phyloP scores from a whole-genome alignment of 2,113 vertebrate species.

The Petrocephalus microphthalmus region DNA sequence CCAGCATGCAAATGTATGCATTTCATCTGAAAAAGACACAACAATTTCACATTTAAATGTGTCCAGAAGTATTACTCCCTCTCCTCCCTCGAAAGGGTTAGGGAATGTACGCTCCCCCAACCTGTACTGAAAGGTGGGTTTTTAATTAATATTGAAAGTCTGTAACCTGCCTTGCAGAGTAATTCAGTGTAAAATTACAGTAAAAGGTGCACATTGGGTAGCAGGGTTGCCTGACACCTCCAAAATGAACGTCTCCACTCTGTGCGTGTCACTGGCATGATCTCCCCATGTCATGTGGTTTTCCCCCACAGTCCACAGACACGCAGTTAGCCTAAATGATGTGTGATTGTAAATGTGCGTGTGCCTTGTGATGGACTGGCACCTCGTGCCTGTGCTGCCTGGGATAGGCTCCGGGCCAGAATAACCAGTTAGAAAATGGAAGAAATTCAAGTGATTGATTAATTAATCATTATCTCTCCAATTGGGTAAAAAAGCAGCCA shows the following conservation, averaged over 20 bases:
- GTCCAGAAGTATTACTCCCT: background rate
- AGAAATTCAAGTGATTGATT: background rate
- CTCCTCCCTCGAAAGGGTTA: background rate
- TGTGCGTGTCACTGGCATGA: background rate
- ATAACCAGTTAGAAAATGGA: background rate
- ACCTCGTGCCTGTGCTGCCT: background rate
- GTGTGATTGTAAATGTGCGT: background rate
- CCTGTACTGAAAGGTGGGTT: too few species aligned
- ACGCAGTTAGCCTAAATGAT: background rate
- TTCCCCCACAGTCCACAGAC: background rate
- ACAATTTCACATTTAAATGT: background rate
- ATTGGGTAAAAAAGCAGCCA: background rate
- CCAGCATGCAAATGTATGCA: background rate
- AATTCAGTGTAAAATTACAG: too few species aligned
- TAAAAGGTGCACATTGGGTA: too few species aligned
- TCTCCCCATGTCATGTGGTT: background rate
- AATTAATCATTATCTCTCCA: background rate
- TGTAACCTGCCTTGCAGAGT: too few species aligned
- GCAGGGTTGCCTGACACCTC: background rate
- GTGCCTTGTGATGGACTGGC: background rate
- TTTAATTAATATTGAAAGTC: too few species aligned
- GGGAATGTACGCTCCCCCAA: background rate
- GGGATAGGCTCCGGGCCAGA: background rate
- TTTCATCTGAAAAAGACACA: background rate
- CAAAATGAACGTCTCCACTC: background rate